Base-by-base conservation (phyloP, 2,797 vertebrate species). In the Cacajao melanocephalus region DNA sequence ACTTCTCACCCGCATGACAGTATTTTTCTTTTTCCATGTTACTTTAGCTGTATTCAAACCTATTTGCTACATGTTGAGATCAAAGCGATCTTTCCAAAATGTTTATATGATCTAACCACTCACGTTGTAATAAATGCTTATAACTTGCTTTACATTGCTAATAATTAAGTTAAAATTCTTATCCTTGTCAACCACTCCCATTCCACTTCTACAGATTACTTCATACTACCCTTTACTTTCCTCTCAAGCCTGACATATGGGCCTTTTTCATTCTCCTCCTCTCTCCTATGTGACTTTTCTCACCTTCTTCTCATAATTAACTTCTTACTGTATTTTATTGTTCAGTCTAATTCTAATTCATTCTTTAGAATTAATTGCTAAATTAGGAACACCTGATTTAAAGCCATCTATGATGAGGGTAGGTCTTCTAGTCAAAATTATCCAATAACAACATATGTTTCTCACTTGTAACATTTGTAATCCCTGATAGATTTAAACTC, bases 1-100 rank as follows among this genome's bases (percentile, higher is more conserved):
- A 55, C 24, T 2, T 55, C 5, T 7, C 4, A 30, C 11, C 13
- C 14, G 2, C 7, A 15, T 19, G 7, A 1, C 3, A 28, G 9
- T 30, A 46, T 33, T 85, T 81, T 61, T 92, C 58, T 76, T 61
- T n/a, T 15, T 36, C 36, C 22, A 44, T 2, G 1, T 44, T 72
- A 58, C 19, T 89, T 39, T 82, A n/a, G 4, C 19, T 83, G 15
- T 82, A 12, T 28, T 81, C n/a, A 89, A 41, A 13, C 2, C 5
- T 26, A 1, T 86, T 14, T 46, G 15, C 26, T 76, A 1, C 24
- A 22, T 0, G 0, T 36, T 55, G 82, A 76, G 26, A 33, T 72
- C 1, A 72, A 86, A 93, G n/a, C 73, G 24, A 50, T 24, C 33
- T 67, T 92, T 80, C 39, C 24, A 48, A 94, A 58, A 67, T n/a